Base-by-base conservation (phyloP, 2,888 invertebrate genomes). In the Terebella lapidaria region DNA sequence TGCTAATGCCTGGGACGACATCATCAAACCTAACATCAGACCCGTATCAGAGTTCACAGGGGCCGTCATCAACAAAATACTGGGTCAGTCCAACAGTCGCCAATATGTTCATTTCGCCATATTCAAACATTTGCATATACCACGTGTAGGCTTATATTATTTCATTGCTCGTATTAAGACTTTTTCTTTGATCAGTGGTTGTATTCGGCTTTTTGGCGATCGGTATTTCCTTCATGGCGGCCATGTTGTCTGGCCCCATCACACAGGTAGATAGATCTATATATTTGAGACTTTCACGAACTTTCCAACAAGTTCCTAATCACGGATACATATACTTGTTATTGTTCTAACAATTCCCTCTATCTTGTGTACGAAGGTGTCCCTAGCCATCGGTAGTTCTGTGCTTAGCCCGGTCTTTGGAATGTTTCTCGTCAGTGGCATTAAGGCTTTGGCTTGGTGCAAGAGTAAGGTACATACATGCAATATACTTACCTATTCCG, bases 1-100 rank as follows among this genome's bases (percentile, higher is more conserved):
- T 5, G 57, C 57, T 4, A 57, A 57, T 35, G 53, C 30, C 22
- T 57, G 57, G 57, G 30, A 53, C 5, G 57, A 57, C 30, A 52
- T 57, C 22, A 18, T 57, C 1, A 26, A 30, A 22, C 22, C 27
- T 20, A 25, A 26, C 25, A n/a, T 56, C 15, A 5, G 2, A 4
- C 10, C 46, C 47, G 29, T 56, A 10, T 10, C 2, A 15, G 49
- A 56, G 22, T 46, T 1, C 20, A 51, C 24, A 27, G 56, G 47
- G 15, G 27, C 56, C 20, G 15, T 56, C 15, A 5, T 56, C 0
- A 56, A 24, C 4, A 56, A 56, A 56, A n/a, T n/a, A n/a, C n/a
- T n/a, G n/a, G n/a, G n/a, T n/a, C n/a, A n/a, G n/a, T n/a, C n/a
- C n/a, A n/a, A n/a, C n/a, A n/a, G n/a, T n/a, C n/a, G n/a, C n/a